Conservation (phyloP, 2,797 vertebrate genomes). For the Naso thynnoides region DNA sequence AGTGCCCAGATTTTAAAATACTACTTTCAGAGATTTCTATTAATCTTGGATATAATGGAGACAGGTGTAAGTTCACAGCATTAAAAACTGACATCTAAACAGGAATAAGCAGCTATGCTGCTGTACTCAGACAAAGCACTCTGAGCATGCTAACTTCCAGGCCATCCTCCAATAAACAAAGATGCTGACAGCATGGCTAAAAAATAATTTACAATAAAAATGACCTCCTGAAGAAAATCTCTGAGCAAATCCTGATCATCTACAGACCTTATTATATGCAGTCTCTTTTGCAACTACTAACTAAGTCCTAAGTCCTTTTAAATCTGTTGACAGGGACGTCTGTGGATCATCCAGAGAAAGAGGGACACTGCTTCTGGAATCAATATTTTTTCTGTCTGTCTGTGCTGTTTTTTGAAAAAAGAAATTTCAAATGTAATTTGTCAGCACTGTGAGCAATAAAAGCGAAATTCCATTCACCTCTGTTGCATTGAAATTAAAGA, state of each 20-base stretch:
- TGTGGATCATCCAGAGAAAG: slow-evolving; percentile 20
- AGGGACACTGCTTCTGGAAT: slow-evolving; percentile 10
- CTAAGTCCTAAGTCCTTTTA: background rate
- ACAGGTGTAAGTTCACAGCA: too few species aligned
- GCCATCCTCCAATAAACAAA: too few species aligned
- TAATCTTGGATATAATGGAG: too few species aligned
- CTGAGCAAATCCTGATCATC: background rate
- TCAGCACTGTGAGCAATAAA: background rate
- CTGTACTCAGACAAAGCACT: background rate
- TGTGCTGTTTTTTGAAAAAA: slow-evolving; percentile 6
- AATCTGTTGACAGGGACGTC: slow-evolving; percentile 16
- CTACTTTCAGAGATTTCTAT: background rate
- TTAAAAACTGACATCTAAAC: background rate
- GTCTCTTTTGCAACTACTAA: background rate
- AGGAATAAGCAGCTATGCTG: background rate
- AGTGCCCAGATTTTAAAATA: background rate
- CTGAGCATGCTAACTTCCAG: background rate
- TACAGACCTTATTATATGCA: background rate
- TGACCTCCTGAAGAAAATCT: background rate
- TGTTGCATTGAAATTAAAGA: background rate
- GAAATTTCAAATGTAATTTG: slow-evolving; percentile 10
- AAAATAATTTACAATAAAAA: background rate
- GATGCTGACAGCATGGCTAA: too few species aligned
- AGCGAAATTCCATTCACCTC: slow-evolving; percentile 1
- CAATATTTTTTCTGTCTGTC: background rate